These are phyloP conservation scores for Spicauda simplicius DNA, from an alignment of 2,888 invertebrate genomes.

Conservation along the genomic window DNA sequence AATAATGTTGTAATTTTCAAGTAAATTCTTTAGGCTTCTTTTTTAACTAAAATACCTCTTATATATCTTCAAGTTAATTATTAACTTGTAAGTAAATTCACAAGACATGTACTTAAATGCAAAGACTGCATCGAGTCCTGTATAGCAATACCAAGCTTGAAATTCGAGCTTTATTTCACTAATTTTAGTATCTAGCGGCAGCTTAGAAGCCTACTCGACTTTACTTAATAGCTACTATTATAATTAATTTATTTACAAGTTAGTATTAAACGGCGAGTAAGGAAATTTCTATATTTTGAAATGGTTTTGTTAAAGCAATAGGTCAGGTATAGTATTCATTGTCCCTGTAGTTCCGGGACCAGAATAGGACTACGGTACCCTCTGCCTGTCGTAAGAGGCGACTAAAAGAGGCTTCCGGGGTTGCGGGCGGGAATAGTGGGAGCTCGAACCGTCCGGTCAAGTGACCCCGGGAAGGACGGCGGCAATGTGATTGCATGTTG, in stretches of 20 bases:
- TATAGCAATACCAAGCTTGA: background rate
- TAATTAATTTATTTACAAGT: background rate
- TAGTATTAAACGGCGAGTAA: background rate
- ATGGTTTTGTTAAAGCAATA: background rate
- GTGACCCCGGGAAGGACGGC: too few species aligned
- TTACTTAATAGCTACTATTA: background rate
- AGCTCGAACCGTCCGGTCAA: too few species aligned
- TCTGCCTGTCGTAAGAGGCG: too few species aligned
- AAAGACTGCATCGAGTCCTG: background rate
- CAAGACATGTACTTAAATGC: background rate
- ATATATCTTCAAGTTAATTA: background rate
- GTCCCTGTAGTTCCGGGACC: too few species aligned
- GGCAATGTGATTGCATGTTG: too few species aligned
- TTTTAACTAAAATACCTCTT: too few species aligned
- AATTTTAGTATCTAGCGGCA: conserved; percentile 8
- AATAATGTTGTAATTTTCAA: too few species aligned
- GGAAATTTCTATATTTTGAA: background rate
- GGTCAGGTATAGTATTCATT: too few species aligned
- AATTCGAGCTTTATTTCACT: conserved; percentile 3
- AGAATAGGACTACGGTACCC: too few species aligned
- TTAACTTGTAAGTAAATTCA: background rate
- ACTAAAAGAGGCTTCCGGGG: too few species aligned
- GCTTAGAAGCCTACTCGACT: conserved; percentile 5
- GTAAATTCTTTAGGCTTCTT: too few species aligned
- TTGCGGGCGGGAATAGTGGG: too few species aligned